Percentiles rank a stretch among this genome's conserved stretches.
Conservation (phyloP, 35 echinoderm and acorn worm genomes). For the Strongylocentrotus purpuratus region DNA sequence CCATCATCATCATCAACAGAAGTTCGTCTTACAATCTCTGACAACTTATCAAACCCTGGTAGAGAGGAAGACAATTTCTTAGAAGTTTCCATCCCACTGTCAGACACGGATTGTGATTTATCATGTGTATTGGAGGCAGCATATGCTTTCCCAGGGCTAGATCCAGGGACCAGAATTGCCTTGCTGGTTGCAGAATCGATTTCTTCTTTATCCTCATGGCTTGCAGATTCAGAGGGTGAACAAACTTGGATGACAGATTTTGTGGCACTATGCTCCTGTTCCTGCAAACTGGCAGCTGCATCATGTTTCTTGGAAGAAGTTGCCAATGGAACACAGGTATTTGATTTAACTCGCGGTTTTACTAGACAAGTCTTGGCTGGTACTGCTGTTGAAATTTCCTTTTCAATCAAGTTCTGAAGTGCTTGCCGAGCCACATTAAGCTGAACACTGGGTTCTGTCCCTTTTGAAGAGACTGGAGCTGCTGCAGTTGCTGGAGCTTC, state of each 20-base stretch:
- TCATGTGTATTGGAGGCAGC: neutral
- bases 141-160: neutral
- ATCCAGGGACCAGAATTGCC: neutral
- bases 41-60: conserved; percentile 29
- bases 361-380: neutral
- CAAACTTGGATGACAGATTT: neutral
- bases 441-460: neutral
- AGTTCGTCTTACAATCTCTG: conserved; percentile 11
- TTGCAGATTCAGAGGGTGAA: neutral
- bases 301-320: neutral
- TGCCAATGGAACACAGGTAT: neutral
- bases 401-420: no score
- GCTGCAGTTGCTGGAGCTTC: neutral
- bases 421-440: neutral
- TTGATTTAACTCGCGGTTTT: neutral
- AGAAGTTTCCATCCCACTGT: neutral
- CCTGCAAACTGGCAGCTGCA: neutral
- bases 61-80: conserved; percentile 17
- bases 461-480: neutral
- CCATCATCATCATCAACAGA: neutral
- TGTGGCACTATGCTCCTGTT: neutral
- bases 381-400: neutral
- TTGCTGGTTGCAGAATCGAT: neutral
- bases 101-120: neutral
- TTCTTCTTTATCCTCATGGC: neutral